phyloP scores from a whole-genome alignment of 1,140 invertebrate species.

The Gerris buenoi region DNA sequence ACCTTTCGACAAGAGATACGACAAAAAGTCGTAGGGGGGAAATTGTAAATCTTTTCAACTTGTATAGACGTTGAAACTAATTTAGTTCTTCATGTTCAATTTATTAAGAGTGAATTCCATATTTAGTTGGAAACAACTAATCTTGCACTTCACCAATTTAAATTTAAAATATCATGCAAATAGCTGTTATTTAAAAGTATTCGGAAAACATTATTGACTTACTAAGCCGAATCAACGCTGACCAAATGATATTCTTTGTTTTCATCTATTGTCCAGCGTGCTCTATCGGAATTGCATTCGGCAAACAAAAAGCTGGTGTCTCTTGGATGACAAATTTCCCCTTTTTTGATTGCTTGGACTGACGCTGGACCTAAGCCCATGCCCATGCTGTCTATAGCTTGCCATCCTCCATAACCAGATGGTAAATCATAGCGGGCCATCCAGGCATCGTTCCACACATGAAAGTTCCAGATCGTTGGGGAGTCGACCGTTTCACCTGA shows the following conservation, averaged over 20 bases:
- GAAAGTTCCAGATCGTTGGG: slow-evolving; percentile 60
- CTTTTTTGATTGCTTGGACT: background rate
- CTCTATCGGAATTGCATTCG: background rate
- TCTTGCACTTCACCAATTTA: too few relatives aligned
- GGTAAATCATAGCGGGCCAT: slow-evolving; percentile 59
- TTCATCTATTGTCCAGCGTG: background rate
- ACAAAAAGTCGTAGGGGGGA: too few relatives aligned
- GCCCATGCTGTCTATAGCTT: slow-evolving; percentile 50
- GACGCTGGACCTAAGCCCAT: background rate
- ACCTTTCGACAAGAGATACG: too few relatives aligned
- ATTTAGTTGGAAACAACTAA: too few relatives aligned
- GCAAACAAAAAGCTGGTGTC: background rate
- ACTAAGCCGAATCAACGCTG: background rate
- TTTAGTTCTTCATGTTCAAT: too few relatives aligned
- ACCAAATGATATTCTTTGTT: background rate
- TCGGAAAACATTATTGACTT: too few relatives aligned
- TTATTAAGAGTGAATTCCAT: too few relatives aligned
- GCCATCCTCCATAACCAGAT: slow-evolving; percentile 57
- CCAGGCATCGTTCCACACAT: slow-evolving; percentile 74
- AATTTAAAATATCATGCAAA: too few relatives aligned
- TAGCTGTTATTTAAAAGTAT: too few relatives aligned
- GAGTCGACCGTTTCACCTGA: slow-evolving; percentile 38
- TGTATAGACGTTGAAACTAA: too few relatives aligned
- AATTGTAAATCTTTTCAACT: too few relatives aligned
- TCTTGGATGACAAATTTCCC: background rate